phyloP scores from a whole-genome alignment of 53 echinoderm and acorn worm genomes.

The Mesocentrotus franciscanus region DNA sequence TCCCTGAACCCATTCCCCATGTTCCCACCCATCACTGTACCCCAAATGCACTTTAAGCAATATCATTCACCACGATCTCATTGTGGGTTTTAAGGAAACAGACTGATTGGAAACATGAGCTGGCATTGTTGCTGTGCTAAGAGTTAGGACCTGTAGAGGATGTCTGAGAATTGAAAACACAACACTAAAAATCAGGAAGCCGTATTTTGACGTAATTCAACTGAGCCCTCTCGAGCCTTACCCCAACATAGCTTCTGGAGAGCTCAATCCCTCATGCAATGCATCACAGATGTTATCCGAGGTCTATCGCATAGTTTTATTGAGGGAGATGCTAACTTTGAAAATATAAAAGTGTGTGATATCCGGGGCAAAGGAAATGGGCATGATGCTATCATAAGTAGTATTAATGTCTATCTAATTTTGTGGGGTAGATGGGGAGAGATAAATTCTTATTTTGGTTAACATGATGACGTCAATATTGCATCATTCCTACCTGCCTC shows the following conservation, averaged over 20 bases:
- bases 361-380: conserved; percentile 5
- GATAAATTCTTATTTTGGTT: background rate
- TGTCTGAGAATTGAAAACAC: conserved; percentile 42
- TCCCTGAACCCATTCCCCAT: background rate
- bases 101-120: conserved; percentile 41
- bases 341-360: background rate
- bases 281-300: background rate
- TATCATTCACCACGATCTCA: conserved; percentile 34
- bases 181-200: conserved; percentile 43
- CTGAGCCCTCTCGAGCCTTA: background rate
- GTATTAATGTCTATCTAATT: background rate
- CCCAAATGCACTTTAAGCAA: background rate
- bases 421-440: background rate
- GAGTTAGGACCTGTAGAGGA: background rate
- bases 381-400: background rate
- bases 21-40: background rate
- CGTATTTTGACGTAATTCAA: conserved; percentile 17
- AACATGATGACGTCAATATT: conserved; percentile 8
- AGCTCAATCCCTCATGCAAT: background rate
- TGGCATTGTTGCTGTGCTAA: conserved; percentile 14
- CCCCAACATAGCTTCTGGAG: background rate
- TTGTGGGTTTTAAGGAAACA: background rate
- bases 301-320: background rate
- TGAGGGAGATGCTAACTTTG: background rate
- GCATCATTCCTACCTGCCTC: background rate